A percentile compares a stretch with the other conserved stretches of the same genome.
These are phyloP conservation scores for Melanotaenia nigrans DNA, from an alignment of 2,797 vertebrate species.

Conservation along the genomic window DNA sequence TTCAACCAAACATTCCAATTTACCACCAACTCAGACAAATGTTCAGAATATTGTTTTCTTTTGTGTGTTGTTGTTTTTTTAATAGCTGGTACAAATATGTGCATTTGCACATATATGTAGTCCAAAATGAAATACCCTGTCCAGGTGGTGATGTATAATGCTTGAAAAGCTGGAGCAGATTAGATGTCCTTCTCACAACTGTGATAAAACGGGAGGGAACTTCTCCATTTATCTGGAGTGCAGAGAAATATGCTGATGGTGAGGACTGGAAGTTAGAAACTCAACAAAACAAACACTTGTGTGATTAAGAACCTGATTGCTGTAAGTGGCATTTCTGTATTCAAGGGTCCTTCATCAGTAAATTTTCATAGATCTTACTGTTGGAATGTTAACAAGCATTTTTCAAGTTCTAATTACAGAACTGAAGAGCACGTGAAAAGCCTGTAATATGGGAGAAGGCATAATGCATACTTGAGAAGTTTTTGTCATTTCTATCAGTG, in stretches of 20 bases:
- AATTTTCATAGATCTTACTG: conserved; percentile 29
- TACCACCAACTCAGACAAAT: not conserved
- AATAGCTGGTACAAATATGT: not conserved
- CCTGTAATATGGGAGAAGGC: conserved; percentile 18
- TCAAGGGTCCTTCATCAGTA: conserved; percentile 47
- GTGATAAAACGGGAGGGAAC: not conserved
- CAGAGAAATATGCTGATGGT: not conserved
- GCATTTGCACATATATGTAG: not conserved
- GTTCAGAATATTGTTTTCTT: conserved; percentile 25
- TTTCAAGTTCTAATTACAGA: conserved; percentile 48
- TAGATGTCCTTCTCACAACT: conserved; percentile 32
- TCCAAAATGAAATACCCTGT: conserved; percentile 38
- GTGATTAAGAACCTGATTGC: conserved; percentile 33
- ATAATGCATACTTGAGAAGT: not conserved
- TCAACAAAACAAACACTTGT: conserved; percentile 29
- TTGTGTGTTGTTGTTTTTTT: not conserved
- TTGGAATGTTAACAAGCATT: conserved; percentile 30
- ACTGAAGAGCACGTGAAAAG: conserved; percentile 8
- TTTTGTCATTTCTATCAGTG: not conserved
- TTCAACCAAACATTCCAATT: conserved; percentile 45
- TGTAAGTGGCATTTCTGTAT: conserved; percentile 42
- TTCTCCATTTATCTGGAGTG: not conserved
- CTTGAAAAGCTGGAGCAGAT: conserved; percentile 50
- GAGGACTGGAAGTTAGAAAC: conserved; percentile 14
- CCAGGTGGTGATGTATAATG: conserved; percentile 8